These are phyloP conservation scores for Baronia brevicornis DNA, from an alignment of 2,888 invertebrate species.

Conservation along the genomic window DNA sequence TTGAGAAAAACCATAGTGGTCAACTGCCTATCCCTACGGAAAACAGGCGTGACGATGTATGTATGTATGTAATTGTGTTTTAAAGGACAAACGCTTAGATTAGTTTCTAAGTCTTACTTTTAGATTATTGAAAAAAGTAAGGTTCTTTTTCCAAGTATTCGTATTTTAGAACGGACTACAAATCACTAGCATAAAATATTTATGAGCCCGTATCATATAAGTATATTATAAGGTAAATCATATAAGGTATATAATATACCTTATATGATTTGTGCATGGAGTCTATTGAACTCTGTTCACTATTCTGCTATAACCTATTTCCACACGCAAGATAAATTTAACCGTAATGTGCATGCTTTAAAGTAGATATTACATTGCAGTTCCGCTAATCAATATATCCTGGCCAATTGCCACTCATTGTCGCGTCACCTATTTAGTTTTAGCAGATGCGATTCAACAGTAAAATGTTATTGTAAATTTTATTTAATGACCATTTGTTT, in stretches of 20 bases:
- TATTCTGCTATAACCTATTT: slow-evolving; percentile 2
- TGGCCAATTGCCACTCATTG: slow-evolving; percentile 2
- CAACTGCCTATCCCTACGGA: too few species aligned
- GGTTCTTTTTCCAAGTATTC: too few species aligned
- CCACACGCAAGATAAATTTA: not conserved
- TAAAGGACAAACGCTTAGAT: too few species aligned
- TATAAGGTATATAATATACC: not conserved
- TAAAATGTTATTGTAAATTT: not conserved
- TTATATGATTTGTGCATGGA: slow-evolving; percentile 4
- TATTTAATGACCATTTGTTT: not conserved
- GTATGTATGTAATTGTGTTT: too few species aligned
- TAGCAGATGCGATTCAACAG: slow-evolving; percentile 6
- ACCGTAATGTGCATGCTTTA: not conserved
- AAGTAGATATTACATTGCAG: not conserved
- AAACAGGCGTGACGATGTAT: too few species aligned
- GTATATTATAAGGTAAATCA: not conserved
- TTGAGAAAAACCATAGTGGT: too few species aligned
- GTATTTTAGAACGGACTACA: too few species aligned
- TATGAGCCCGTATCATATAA: too few species aligned
- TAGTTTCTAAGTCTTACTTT: too few species aligned
- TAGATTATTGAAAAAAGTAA: too few species aligned
- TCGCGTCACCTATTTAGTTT: not conserved
- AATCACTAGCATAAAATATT: slow-evolving; percentile 16
- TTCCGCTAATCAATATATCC: slow-evolving; percentile 7
- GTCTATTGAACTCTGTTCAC: slow-evolving; percentile 11